Evolutionary conservation across 2,888 invertebrate species (phyloP).

Genomic region (Elmis aenea): DNA sequence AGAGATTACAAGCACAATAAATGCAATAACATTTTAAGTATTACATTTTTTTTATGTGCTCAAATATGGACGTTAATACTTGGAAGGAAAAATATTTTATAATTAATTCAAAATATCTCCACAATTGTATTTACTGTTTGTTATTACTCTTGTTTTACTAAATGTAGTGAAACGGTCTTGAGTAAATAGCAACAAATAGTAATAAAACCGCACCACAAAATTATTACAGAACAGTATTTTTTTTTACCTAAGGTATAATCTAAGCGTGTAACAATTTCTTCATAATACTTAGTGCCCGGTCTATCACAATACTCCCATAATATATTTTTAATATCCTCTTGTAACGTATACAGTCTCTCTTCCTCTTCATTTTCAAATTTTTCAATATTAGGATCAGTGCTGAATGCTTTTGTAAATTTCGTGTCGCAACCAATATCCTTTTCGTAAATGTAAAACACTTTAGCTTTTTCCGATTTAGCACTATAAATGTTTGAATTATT

Average conservation of each 20-base stretch:
- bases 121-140: too few species aligned
- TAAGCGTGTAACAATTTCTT: constrained; percentile 13
- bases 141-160: too few species aligned
- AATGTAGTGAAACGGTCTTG: too few species aligned
- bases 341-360: constrained; percentile 6
- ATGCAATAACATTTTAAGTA: too few species aligned
- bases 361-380: constrained; percentile 7
- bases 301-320: constrained; percentile 15
- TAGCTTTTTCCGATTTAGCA: constrained; percentile 22
- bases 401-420: constrained; percentile 18
- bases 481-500: constrained; percentile 9
- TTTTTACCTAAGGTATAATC: constrained; percentile 8
- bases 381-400: constrained; percentile 17
- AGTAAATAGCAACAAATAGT: too few species aligned
- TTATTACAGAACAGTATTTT: background rate
- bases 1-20: too few species aligned
- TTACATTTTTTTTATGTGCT: too few species aligned
- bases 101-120: too few species aligned
- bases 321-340: constrained; percentile 10
- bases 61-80: too few species aligned
- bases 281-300: constrained; percentile 7
- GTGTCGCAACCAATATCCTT: constrained; percentile 16
- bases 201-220: too few species aligned
- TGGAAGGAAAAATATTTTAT: too few species aligned
- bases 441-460: constrained; percentile 20